Conservation (phyloP, 2,888 invertebrate genomes). For the Synanthedon vespiformis region DNA sequence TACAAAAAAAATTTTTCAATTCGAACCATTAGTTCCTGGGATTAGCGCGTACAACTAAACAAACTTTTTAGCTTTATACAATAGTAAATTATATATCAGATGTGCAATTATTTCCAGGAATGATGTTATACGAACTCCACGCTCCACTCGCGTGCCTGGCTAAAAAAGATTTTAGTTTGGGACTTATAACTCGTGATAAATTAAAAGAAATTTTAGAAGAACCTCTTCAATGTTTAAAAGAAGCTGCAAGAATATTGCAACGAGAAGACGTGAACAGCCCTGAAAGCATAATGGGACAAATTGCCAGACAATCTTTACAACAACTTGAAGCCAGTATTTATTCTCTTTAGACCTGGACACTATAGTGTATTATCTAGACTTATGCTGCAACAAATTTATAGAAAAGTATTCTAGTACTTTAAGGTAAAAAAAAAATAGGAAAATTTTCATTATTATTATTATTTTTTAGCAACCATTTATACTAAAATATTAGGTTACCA, state of each 20-base stretch:
- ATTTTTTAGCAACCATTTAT: no score
- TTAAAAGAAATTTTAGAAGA: constrained; percentile 74
- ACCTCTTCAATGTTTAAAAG: constrained; percentile 72
- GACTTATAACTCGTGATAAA: constrained; percentile 68
- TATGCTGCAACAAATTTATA: no score
- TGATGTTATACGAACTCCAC: constrained; percentile 85
- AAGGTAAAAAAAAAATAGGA: no score
- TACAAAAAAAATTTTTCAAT: no score
- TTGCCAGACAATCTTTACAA: constrained; percentile 66
- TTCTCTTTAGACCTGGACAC: constrained; percentile 17
- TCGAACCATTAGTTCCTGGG: no score
- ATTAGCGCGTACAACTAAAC: no score
- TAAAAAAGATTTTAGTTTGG: constrained; percentile 72
- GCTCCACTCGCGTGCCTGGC: constrained; percentile 80
- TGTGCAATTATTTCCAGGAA: constrained; percentile 57
- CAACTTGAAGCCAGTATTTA: constrained; percentile 51
- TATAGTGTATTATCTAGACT: no score
- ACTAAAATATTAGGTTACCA: no score
- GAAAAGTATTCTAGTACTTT: no score
- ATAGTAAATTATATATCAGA: no score
- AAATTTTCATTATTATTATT: no score
- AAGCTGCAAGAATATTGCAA: constrained; percentile 74
- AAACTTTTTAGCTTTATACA: no score
- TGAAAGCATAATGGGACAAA: constrained; percentile 74
- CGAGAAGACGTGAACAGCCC: constrained; percentile 75